Evolutionary conservation across 2,888 invertebrate species (phyloP).

Genomic region (Anodontia alba): DNA sequence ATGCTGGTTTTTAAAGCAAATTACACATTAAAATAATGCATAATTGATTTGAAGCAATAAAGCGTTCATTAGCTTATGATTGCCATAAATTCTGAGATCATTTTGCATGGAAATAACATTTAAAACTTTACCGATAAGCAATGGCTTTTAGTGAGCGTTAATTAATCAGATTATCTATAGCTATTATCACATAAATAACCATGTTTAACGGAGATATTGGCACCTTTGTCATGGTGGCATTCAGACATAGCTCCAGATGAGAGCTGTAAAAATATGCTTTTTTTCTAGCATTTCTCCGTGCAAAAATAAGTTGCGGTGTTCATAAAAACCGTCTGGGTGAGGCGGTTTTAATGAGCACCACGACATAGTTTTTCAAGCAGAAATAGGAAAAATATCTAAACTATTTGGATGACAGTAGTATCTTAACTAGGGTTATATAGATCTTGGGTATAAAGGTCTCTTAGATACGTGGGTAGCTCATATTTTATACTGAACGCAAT

Average conservation of each 20-base stretch:
- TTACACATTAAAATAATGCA: constrained; percentile 42
- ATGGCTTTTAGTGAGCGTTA: constrained; percentile 17
- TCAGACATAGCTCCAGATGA: not conserved
- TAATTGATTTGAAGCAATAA: constrained; percentile 48
- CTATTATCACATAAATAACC: not conserved
- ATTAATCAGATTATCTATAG: constrained; percentile 7
- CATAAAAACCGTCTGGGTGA: too few species aligned
- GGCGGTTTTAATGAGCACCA: too few species aligned
- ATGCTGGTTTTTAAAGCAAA: constrained; percentile 51
- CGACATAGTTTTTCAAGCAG: too few species aligned
- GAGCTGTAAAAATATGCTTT: too few species aligned
- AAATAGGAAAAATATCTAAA: too few species aligned
- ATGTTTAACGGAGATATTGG: not conserved
- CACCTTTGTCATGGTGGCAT: not conserved
- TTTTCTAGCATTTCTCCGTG: too few species aligned
- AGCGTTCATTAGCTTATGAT: constrained; percentile 44
- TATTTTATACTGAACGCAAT: too few species aligned
- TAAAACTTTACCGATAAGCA: constrained; percentile 26
- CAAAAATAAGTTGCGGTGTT: too few species aligned
- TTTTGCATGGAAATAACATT: constrained; percentile 58
- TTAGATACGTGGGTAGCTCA: too few species aligned
- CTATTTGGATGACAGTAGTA: too few species aligned
- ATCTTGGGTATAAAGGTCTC: too few species aligned
- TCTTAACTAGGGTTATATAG: too few species aligned
- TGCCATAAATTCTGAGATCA: constrained; percentile 28